Conservation (phyloP, 2,113 vertebrate genomes). For the Nerophis lumbriciformis region DNA sequence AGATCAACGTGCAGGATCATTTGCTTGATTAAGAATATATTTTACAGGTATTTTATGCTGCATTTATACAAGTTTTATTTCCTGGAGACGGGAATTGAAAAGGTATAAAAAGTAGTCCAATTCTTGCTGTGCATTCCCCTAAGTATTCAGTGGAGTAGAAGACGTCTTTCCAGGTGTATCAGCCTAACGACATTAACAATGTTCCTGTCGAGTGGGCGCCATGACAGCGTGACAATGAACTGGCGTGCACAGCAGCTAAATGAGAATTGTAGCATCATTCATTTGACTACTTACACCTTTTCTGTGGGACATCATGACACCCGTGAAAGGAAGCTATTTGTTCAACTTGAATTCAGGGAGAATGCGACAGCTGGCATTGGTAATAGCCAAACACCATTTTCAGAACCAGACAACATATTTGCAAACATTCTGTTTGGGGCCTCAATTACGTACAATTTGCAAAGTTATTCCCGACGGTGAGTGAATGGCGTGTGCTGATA, state of each 20-base stretch:
- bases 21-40: no score
- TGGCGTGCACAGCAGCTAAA: slow-evolving; percentile 1
- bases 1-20: no score
- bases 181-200: background rate
- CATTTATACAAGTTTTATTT: no score
- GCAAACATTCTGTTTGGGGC: background rate
- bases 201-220: background rate
- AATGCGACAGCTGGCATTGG: background rate
- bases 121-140: no score
- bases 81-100: no score
- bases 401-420: background rate
- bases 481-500: slow-evolving; percentile 1
- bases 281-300: background rate
- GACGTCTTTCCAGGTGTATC: background rate
- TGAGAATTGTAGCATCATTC: background rate
- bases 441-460: background rate
- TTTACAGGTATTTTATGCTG: no score
- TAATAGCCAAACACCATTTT: background rate
- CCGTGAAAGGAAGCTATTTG: background rate
- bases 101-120: background rate
- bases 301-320: background rate
- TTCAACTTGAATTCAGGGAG: background rate
- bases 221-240: background rate
- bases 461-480: background rate
- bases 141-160: background rate